These are phyloP conservation scores for Hemichromis elongatus DNA, from an alignment of 2,113 vertebrate genomes.

Conservation along the genomic window DNA sequence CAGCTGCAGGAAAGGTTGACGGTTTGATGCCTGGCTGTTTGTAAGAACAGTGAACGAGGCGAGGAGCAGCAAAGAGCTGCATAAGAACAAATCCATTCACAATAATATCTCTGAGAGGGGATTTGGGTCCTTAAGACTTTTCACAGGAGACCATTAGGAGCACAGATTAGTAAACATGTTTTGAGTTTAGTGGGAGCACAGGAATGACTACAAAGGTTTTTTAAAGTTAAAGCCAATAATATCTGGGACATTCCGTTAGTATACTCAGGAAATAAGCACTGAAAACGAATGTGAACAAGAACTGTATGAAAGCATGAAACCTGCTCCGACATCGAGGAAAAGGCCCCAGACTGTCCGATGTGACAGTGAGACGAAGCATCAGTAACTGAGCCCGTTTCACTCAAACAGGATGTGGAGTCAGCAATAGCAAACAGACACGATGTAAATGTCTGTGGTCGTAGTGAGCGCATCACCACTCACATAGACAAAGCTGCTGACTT, in stretches of 20 bases:
- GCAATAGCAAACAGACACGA: slow-evolving; percentile 11
- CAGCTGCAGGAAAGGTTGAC: not conserved
- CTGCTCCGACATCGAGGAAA: not conserved
- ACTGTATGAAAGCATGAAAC: not conserved
- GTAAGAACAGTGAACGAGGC: not conserved
- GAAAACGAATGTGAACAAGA: not conserved
- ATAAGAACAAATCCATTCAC: not conserved
- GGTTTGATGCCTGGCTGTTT: not conserved
- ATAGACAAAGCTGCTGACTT: not conserved
- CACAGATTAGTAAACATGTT: not conserved
- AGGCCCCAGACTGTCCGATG: not conserved
- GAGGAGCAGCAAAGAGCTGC: fast-evolving
- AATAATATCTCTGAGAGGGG: not conserved
- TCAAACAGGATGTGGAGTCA: not conserved
- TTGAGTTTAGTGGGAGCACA: not conserved
- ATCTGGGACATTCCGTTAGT: not conserved
- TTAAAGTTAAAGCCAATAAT: not conserved
- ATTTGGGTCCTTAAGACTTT: not conserved
- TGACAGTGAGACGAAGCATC: not conserved
- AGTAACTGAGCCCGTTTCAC: not conserved
- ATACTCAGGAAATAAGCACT: no score
- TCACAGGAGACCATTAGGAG: not conserved
- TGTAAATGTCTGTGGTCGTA: not conserved
- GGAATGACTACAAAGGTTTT: not conserved
- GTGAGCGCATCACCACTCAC: not conserved